Evolutionary conservation across 2,888 invertebrate genomes (phyloP).

Genomic region (Pollenia labialis): DNA sequence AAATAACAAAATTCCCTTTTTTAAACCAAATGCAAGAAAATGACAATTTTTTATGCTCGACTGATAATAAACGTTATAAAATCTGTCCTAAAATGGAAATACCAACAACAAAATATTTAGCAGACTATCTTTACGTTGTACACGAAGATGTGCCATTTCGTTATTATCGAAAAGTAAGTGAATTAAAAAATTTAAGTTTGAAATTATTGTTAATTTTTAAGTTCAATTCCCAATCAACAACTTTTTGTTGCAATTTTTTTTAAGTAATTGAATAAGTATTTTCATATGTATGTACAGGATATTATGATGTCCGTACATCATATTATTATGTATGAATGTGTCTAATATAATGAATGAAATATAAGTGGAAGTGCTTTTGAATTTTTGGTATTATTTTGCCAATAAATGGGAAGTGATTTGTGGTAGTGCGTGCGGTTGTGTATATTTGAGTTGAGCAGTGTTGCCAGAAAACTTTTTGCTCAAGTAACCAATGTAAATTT

Average conservation of each 20-base stretch:
- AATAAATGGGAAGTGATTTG: constrained; percentile 58
- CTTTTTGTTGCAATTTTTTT: neutral
- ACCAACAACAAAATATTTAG: constrained; percentile 84
- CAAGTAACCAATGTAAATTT: no score
- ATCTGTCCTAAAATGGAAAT: constrained; percentile 84
- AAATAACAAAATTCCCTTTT: neutral
- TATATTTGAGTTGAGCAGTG: neutral
- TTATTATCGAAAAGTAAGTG: constrained; percentile 84
- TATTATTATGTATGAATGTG: neutral
- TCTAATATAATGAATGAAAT: constrained; percentile 13
- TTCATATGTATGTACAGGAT: neutral
- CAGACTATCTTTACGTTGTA: constrained; percentile 84
- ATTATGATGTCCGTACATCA: neutral
- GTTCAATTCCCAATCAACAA: constrained; percentile 50
- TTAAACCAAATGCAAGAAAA: constrained; percentile 83
- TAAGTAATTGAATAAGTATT: no score
- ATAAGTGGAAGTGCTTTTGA: neutral
- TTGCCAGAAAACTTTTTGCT: neutral
- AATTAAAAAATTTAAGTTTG: constrained; percentile 72
- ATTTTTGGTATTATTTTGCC: constrained; percentile 1
- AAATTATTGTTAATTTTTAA: constrained; percentile 61
- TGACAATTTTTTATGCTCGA: constrained; percentile 82
- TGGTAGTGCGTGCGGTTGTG: constrained; percentile 39
- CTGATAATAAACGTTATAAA: constrained; percentile 81
- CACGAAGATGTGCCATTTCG: constrained; percentile 84